A percentile compares a stretch with the other conserved stretches of the same genome.
Conservation (phyloP, 1,140 invertebrate species). For the Drosophila carrolli region DNA sequence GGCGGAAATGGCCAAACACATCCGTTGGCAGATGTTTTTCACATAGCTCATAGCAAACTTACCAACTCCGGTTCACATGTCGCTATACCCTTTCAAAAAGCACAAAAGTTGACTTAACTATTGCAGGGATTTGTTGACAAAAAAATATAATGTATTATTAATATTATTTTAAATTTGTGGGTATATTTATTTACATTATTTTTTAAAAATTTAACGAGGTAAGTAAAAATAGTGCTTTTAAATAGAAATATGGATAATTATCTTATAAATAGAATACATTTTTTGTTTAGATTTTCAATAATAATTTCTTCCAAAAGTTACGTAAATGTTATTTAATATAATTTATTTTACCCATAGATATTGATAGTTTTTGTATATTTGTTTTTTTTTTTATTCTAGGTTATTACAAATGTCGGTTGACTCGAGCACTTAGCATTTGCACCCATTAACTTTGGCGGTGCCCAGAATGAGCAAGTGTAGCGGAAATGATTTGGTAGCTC, state of each 20-base stretch:
- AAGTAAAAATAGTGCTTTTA: too few species aligned
- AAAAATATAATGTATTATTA: too few species aligned
- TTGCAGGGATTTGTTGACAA: too few species aligned
- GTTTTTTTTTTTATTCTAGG: neutral
- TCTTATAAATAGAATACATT: too few species aligned
- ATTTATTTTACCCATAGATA: too few species aligned
- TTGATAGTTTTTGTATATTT: too few species aligned
- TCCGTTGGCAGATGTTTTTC: conserved; percentile 77
- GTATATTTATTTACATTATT: too few species aligned
- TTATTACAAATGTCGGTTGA: neutral
- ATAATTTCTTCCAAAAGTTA: too few species aligned
- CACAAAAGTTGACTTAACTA: neutral
- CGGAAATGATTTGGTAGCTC: conserved; percentile 73
- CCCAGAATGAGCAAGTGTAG: conserved; percentile 70
- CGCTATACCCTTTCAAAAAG: neutral
- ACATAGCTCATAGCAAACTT: conserved; percentile 31
- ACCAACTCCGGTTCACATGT: conserved; percentile 4
- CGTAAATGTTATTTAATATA: too few species aligned
- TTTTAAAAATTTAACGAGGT: neutral
- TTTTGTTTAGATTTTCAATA: too few species aligned
- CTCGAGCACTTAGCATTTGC: neutral
- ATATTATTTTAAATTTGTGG: too few species aligned
- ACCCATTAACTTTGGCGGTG: conserved; percentile 55
- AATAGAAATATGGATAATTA: too few species aligned
- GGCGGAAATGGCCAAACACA: conserved; percentile 62